Conservation (phyloP, 2,888 invertebrate genomes). For the Hipparchia sbordonii region DNA sequence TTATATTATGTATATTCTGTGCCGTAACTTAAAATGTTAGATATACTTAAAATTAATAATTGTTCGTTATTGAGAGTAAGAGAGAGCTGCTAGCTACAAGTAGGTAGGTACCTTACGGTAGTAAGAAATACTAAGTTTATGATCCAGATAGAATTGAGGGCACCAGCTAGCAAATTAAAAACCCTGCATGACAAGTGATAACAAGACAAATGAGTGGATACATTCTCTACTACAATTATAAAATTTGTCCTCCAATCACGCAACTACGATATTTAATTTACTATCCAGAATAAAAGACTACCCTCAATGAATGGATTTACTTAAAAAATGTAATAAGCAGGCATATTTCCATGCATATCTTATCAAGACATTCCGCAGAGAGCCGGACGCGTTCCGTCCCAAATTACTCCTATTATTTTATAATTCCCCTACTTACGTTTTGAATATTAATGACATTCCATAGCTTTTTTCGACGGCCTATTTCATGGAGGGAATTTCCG, state of each 20-base stretch:
- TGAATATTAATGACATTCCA: conserved; percentile 82
- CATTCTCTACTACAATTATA: too few species aligned
- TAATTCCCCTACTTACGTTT: conserved; percentile 81
- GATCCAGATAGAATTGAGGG: too few species aligned
- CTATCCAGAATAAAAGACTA: conserved; percentile 28
- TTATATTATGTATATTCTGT: too few species aligned
- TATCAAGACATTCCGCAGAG: conserved; percentile 69
- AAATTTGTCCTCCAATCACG: neutral
- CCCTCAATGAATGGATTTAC: conserved; percentile 42
- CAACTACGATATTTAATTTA: conserved; percentile 16
- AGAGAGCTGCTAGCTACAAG: too few species aligned
- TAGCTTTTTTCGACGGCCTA: conserved; percentile 68
- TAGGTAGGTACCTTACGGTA: too few species aligned
- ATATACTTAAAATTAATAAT: too few species aligned
- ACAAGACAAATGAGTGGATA: too few species aligned
- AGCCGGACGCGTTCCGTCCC: conserved; percentile 67
- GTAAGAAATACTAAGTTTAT: too few species aligned
- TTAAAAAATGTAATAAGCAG: conserved; percentile 78
- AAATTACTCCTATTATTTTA: conserved; percentile 83
- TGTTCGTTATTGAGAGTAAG: too few species aligned
- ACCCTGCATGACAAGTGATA: too few species aligned
- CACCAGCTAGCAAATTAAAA: too few species aligned
- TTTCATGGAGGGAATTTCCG: conserved; percentile 68
- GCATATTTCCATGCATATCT: conserved; percentile 80
- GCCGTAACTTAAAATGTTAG: too few species aligned